A percentile compares a stretch with the other conserved stretches of the same genome.
Evolutionary conservation across 2,797 vertebrate genomes (phyloP).

Genomic region (Saxicola maurus): DNA sequence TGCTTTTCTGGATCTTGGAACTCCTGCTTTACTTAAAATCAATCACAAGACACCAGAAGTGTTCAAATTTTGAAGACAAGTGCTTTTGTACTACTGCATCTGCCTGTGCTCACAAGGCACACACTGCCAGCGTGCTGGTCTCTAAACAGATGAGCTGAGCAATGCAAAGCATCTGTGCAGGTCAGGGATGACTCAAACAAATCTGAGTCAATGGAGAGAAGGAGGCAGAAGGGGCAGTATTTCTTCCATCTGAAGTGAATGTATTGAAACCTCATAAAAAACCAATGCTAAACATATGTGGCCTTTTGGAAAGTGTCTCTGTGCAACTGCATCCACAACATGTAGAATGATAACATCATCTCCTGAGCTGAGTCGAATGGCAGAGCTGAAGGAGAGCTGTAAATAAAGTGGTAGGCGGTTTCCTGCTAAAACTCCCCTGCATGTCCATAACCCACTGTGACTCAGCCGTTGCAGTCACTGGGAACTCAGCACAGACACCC

Average conservation of each 20-base stretch:
- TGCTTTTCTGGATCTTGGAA: neutral
- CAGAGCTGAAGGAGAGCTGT: slow-evolving; percentile 37
- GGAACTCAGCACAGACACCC: slow-evolving; percentile 19
- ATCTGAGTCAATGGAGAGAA: neutral
- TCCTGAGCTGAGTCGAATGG: slow-evolving; percentile 31
- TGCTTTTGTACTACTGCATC: neutral
- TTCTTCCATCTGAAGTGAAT: neutral
- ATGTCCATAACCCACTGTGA: slow-evolving; percentile 49
- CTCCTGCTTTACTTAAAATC: neutral
- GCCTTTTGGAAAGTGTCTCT: slow-evolving; percentile 35
- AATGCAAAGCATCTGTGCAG: neutral
- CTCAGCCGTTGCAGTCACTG: slow-evolving; percentile 38
- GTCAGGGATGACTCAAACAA: neutral
- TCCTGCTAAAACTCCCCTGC: slow-evolving; percentile 63
- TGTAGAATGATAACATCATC: slow-evolving; percentile 42
- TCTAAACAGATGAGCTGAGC: neutral
- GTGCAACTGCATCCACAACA: slow-evolving; percentile 14
- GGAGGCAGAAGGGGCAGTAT: neutral
- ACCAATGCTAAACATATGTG: neutral
- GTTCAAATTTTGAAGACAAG: neutral
- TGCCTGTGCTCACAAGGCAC: neutral
- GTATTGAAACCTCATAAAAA: slow-evolving; percentile 10
- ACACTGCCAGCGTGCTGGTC: neutral
- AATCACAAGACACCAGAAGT: neutral
- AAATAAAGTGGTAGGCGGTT: slow-evolving; percentile 57